Evolutionary conservation across 2,888 invertebrate species (phyloP).

Genomic region (Salticus scenicus): DNA sequence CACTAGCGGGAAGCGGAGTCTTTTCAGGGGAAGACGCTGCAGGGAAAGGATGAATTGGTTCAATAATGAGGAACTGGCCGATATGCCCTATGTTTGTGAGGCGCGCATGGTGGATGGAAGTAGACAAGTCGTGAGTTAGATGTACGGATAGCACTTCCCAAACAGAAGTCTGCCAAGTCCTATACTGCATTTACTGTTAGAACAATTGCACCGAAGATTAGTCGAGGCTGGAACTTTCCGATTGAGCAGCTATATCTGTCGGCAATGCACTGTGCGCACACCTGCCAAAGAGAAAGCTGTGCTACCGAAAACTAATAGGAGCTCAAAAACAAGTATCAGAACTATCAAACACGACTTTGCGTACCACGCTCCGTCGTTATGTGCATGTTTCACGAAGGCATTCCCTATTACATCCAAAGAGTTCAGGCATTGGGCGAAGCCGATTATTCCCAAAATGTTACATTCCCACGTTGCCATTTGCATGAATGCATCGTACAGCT

Average conservation of each 20-base stretch:
- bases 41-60: neutral
- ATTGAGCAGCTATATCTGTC: too few relatives aligned
- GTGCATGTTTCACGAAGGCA: slow-evolving; percentile 16
- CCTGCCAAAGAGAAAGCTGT: too few relatives aligned
- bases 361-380: neutral
- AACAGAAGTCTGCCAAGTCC: slow-evolving; percentile 24
- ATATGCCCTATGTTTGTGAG: slow-evolving; percentile 17
- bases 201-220: neutral
- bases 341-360: slow-evolving; percentile 12
- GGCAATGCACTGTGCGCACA: too few relatives aligned
- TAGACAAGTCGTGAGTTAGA: neutral
- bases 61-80: slow-evolving; percentile 14
- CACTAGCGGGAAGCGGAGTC: neutral
- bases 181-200: neutral
- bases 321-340: too few relatives aligned
- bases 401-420: slow-evolving; percentile 21
- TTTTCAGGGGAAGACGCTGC: neutral
- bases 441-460: too few relatives aligned
- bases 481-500: slow-evolving; percentile 12
- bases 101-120: slow-evolving; percentile 4
- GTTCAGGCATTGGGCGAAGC: slow-evolving; percentile 5
- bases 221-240: neutral
- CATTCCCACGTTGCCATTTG: slow-evolving; percentile 21
- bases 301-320: too few relatives aligned
- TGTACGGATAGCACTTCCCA: neutral